A percentile compares a stretch with the other conserved stretches of the same genome.
Conservation (phyloP, 2,888 invertebrate genomes). For the Artemia sinica region DNA sequence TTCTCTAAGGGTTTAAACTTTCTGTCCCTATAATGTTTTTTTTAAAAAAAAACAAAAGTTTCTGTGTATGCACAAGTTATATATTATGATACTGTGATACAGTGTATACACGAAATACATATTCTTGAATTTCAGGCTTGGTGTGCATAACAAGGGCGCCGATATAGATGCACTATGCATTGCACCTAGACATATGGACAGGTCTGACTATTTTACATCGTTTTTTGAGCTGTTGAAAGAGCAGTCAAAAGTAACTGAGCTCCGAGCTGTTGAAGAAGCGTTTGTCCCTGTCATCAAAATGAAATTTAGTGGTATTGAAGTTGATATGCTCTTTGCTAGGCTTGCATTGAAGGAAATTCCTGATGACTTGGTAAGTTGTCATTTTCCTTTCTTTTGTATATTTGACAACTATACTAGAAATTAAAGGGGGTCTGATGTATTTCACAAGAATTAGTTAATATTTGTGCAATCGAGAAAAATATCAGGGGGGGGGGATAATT, state of each 20-base stretch:
- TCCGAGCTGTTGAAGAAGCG: constrained; percentile 86
- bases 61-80: no score
- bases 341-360: constrained; percentile 89
- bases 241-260: constrained; percentile 65
- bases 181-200: constrained; percentile 82
- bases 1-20: no score
- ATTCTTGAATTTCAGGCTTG: constrained; percentile 35
- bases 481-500: no score
- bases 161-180: constrained; percentile 98
- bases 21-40: no score
- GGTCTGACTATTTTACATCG: constrained; percentile 83
- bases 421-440: no score
- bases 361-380: constrained; percentile 41
- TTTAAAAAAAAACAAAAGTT: no score
- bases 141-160: constrained; percentile 92
- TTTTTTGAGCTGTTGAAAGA: constrained; percentile 78
- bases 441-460: no score
- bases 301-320: constrained; percentile 95
- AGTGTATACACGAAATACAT: no score
- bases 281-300: constrained; percentile 98
- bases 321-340: constrained; percentile 92
- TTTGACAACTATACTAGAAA: no score
- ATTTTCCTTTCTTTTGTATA: no score
- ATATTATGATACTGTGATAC: no score
- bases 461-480: no score